Conservation (phyloP, 2,113 vertebrate genomes). For the Microtus richardsoni region DNA sequence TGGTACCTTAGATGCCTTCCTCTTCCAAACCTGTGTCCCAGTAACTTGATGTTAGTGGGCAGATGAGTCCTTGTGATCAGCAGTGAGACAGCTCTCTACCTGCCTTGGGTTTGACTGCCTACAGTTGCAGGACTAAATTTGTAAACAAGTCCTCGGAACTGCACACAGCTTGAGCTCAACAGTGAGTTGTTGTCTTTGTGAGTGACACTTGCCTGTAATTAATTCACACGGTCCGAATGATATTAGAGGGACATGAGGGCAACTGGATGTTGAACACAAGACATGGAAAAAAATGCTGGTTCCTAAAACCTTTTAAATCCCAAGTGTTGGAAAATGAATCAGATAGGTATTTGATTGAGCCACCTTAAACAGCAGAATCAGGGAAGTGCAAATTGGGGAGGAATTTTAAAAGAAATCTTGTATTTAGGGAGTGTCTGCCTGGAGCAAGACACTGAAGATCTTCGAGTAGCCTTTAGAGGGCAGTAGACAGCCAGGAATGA, state of each 20-base stretch:
- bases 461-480: slow-evolving; percentile 57
- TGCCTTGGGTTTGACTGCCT: neutral
- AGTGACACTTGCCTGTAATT: neutral
- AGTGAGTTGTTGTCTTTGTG: neutral
- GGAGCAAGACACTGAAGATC: neutral
- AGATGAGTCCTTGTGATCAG: no score
- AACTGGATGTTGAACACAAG: neutral
- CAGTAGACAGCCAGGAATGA: slow-evolving; percentile 29
- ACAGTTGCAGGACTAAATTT: neutral
- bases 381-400: no score
- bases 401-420: neutral
- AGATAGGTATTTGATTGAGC: neutral
- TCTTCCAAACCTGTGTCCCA: neutral
- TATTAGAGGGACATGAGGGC: neutral
- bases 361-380: neutral
- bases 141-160: neutral
- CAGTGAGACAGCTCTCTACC: neutral
- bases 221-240: rapidly evolving
- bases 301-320: neutral
- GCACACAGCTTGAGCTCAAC: neutral
- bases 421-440: neutral
- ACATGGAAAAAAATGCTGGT: neutral
- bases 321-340: neutral
- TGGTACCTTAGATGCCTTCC: neutral
- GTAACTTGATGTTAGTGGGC: neutral